These are phyloP conservation scores for Trichechus manatus DNA, from an alignment of 2,113 vertebrate species.

Conservation along the genomic window DNA sequence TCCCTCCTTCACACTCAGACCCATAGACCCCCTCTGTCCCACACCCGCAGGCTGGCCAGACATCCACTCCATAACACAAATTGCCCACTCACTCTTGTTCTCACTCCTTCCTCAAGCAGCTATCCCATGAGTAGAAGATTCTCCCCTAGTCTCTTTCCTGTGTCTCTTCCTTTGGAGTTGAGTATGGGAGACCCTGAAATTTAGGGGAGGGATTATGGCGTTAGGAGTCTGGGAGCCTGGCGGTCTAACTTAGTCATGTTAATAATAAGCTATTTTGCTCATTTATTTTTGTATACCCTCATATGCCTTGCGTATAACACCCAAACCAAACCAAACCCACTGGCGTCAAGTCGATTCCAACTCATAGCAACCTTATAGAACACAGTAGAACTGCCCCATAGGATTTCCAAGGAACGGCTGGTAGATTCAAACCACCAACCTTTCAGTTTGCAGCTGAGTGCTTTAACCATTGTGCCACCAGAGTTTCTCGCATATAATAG, in stretches of 20 bases:
- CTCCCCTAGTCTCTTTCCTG: neutral
- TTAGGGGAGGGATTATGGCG: neutral
- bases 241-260: neutral
- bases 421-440: neutral
- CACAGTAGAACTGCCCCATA: neutral
- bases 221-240: neutral
- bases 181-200: neutral
- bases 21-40: neutral
- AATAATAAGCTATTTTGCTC: neutral
- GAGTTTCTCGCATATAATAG: neutral
- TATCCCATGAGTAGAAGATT: neutral
- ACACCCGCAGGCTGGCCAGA: neutral
- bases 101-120: neutral
- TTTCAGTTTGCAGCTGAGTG: too few species aligned
- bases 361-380: neutral
- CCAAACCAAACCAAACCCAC: neutral
- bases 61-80: neutral
- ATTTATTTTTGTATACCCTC: constrained; percentile 11
- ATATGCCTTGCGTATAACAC: neutral
- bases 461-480: neutral
- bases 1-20: neutral
- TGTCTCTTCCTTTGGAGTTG: neutral
- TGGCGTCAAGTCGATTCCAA: neutral
- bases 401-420: neutral
- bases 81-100: neutral